Conservation (phyloP, 1,140 invertebrate species). For the Penaeus indicus region DNA sequence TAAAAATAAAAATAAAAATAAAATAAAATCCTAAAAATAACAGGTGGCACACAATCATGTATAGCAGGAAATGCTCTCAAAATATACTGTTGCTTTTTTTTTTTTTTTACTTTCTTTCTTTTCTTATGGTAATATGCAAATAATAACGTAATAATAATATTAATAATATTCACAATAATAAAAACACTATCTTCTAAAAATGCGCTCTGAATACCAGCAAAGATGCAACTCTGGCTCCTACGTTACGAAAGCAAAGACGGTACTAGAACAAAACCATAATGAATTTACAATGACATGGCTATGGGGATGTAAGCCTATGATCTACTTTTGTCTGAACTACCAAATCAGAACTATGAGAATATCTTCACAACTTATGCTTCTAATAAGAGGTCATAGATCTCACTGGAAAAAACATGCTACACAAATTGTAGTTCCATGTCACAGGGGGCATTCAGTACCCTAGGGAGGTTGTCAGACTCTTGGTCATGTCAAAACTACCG, state of each 20-base stretch:
- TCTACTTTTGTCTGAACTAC: conserved; percentile 7
- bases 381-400: no score
- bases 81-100: conserved; percentile 29
- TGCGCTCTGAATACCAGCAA: not conserved
- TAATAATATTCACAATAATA: conserved; percentile 27
- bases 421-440: no score
- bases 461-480: no score
- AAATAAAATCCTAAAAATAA: conserved; percentile 12
- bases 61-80: conserved; percentile 62
- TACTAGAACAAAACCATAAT: conserved; percentile 22
- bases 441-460: no score
- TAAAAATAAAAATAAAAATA: not conserved
- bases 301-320: conserved; percentile 52
- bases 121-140: conserved; percentile 1
- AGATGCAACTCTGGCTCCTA: not conserved
- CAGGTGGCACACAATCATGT: conserved; percentile 44
- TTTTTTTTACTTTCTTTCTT: not conserved
- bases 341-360: no score
- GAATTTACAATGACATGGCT: conserved; percentile 55
- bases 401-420: no score
- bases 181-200: conserved; percentile 17
- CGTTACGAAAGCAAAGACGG: conserved; percentile 35
- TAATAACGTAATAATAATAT: not conserved
- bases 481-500: no score
- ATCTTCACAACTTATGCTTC: no score